Percentiles rank a stretch among this genome's conserved stretches.
Evolutionary conservation across 2,797 vertebrate species (phyloP).

Genomic region (Sandelia bainsii): DNA sequence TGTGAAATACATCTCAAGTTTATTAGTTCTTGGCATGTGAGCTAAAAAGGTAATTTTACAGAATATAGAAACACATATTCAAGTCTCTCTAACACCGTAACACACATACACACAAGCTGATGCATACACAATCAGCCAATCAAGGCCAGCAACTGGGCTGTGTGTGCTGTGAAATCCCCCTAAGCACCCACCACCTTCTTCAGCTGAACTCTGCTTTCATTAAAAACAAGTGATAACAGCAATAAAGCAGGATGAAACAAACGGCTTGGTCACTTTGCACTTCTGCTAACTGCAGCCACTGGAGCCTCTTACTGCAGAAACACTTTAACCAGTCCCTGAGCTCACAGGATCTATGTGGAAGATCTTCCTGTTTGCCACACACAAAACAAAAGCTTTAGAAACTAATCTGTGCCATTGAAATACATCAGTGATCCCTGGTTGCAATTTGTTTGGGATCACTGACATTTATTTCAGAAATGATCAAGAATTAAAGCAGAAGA

Average conservation of each 20-base stretch:
- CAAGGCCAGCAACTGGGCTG: constrained; percentile 1
- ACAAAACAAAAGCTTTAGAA: neutral
- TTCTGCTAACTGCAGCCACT: constrained; percentile 46
- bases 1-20: neutral
- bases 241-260: constrained; percentile 64
- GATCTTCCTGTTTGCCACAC: neutral
- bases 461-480: too few species aligned
- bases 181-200: constrained; percentile 33
- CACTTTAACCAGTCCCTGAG: constrained; percentile 17
- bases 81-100: neutral
- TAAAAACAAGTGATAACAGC: constrained; percentile 73
- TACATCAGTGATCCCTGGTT: too few species aligned
- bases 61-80: neutral
- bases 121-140: constrained; percentile 13
- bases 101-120: neutral
- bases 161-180: constrained; percentile 22
- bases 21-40: neutral
- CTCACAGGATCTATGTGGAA: neutral
- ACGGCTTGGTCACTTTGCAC: constrained; percentile 34
- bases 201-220: constrained; percentile 65
- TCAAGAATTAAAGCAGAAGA: too few species aligned
- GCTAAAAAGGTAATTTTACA: constrained; percentile 5
- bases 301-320: constrained; percentile 14
- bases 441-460: too few species aligned
- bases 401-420: neutral